Evolutionary conservation across 2,113 vertebrate species (phyloP).

Genomic region (Zeus faber): DNA sequence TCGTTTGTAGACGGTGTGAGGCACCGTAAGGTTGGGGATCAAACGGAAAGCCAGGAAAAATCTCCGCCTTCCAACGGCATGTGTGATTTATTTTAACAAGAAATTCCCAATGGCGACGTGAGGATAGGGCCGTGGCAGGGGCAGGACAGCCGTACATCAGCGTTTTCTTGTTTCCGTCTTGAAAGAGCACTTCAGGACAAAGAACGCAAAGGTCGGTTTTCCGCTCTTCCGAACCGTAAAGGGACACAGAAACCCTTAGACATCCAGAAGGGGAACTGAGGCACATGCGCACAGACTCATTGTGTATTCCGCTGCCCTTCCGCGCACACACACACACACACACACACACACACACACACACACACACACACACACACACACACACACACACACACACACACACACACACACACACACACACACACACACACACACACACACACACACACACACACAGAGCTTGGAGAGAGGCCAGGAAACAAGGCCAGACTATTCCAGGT

Average conservation of each 20-base stretch:
- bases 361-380: slow-evolving; percentile 5
- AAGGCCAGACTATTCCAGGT: slow-evolving; percentile 67
- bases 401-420: slow-evolving; percentile 4
- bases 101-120: too few relatives aligned
- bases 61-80: too few relatives aligned
- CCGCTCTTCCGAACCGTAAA: slow-evolving; percentile 27
- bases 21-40: background rate
- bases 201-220: slow-evolving; percentile 16
- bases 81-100: too few relatives aligned
- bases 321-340: slow-evolving; percentile 2
- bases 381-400: slow-evolving; percentile 10
- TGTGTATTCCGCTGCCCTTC: background rate
- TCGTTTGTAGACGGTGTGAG: background rate
- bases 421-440: slow-evolving; percentile 31
- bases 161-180: slow-evolving; percentile 13
- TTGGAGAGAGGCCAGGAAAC: slow-evolving; percentile 54
- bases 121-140: too few relatives aligned
- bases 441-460: slow-evolving; percentile 18
- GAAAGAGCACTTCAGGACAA: slow-evolving; percentile 22
- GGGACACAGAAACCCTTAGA: slow-evolving; percentile 19
- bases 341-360: slow-evolving; percentile 6
- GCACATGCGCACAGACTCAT: slow-evolving; percentile 27
- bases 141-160: background rate
- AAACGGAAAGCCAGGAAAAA: background rate
- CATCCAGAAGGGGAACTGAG: slow-evolving; percentile 9